Percentiles rank a stretch among this genome's conserved stretches.
phyloP scores from a whole-genome alignment of 1,140 invertebrate genomes.

The Glossosoma conforme region DNA sequence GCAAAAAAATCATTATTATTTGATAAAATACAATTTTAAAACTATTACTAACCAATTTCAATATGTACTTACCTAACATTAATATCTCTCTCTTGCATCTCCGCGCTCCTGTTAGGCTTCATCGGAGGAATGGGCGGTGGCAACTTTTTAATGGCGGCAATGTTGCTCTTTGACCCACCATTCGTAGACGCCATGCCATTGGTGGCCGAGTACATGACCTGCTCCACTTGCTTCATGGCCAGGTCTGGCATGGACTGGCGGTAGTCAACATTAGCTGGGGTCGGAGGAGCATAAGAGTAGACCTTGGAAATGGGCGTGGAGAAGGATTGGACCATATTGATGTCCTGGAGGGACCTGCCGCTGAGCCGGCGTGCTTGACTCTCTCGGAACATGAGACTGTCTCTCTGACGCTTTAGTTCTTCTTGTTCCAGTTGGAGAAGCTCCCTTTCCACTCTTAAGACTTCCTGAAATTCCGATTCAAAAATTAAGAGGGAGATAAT shows the following conservation, averaged over 20 bases:
- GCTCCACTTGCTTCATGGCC: slow-evolving; percentile 45
- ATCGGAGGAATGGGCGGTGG: slow-evolving; percentile 50
- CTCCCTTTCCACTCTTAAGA: slow-evolving; percentile 70
- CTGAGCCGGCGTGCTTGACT: slow-evolving; percentile 54
- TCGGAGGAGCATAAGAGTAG: slow-evolving; percentile 32
- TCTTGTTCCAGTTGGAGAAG: slow-evolving; percentile 70
- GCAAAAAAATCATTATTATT: too few relatives aligned
- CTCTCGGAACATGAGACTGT: slow-evolving; percentile 61
- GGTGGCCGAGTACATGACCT: slow-evolving; percentile 22
- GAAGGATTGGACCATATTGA: slow-evolving; percentile 40
- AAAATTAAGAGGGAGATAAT: too few relatives aligned
- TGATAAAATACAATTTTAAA: neutral
- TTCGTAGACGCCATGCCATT: neutral
- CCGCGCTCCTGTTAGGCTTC: slow-evolving; percentile 45
- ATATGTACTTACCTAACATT: slow-evolving; percentile 45
- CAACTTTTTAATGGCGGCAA: slow-evolving; percentile 34
- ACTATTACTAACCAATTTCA: too few relatives aligned
- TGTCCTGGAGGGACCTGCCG: slow-evolving; percentile 57
- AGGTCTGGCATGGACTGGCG: slow-evolving; percentile 67
- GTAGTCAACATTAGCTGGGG: slow-evolving; percentile 46
- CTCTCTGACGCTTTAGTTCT: slow-evolving; percentile 68
- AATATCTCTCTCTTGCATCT: slow-evolving; percentile 45
- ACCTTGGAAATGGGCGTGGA: slow-evolving; percentile 37
- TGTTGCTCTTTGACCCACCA: slow-evolving; percentile 36
- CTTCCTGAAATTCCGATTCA: slow-evolving; percentile 59